Percentiles rank a stretch among this genome's conserved stretches.
Conservation (phyloP, 2,797 vertebrate genomes). For the Aythya fuligula region DNA sequence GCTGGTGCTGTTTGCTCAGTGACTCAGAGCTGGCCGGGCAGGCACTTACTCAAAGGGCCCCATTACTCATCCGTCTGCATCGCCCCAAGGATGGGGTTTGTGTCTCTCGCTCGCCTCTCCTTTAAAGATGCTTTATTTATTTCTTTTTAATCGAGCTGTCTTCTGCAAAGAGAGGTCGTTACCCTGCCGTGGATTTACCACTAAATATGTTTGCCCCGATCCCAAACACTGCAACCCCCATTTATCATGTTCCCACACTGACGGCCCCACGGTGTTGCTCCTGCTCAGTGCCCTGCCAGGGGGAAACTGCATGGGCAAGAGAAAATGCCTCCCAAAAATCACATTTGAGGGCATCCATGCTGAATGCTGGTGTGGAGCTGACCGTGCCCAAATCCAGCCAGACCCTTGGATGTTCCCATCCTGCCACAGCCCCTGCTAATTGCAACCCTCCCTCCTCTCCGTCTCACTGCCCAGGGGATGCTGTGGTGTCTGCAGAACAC, state of each 20-base stretch:
- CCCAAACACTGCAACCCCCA: slow-evolving; percentile 1
- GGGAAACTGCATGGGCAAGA: neutral
- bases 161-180: neutral
- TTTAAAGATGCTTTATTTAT: slow-evolving; percentile 40
- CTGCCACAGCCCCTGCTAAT: neutral
- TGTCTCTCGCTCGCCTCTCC: neutral
- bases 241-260: neutral
- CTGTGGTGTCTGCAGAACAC: neutral
- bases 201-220: neutral
- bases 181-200: neutral
- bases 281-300: neutral
- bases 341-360: neutral
- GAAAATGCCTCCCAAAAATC: neutral
- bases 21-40: slow-evolving; percentile 66
- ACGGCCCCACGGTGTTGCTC: neutral
- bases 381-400: neutral
- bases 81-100: slow-evolving; percentile 51
- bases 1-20: slow-evolving; percentile 62
- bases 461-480: neutral
- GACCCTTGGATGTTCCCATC: neutral
- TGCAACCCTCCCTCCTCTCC: neutral
- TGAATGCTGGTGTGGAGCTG: neutral
- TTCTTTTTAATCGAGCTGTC: neutral
- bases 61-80: slow-evolving; percentile 68
- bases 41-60: slow-evolving; percentile 50